Conservation (phyloP, 2,888 invertebrate species). For the Marasmarcha lunaedactyla region DNA sequence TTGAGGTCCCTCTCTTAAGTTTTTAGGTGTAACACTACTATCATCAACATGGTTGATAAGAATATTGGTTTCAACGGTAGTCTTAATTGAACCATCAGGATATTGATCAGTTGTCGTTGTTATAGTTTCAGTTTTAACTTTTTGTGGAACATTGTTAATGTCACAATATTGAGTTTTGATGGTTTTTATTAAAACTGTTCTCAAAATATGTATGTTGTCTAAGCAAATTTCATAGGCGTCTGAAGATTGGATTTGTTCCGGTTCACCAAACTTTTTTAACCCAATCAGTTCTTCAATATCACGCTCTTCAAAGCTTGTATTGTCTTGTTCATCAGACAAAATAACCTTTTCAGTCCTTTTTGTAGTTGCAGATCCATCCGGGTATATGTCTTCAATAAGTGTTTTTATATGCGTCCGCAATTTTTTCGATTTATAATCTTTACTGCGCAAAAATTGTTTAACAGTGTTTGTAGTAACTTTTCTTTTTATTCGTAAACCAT, state of each 20-base stretch:
- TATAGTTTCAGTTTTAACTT: constrained; percentile 45
- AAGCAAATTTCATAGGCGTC: constrained; percentile 29
- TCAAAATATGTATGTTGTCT: constrained; percentile 26
- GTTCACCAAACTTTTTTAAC: constrained; percentile 15
- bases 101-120: constrained; percentile 51
- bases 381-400: constrained; percentile 45
- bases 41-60: constrained; percentile 24
- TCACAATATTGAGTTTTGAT: constrained; percentile 41
- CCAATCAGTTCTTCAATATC: no score
- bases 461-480: constrained; percentile 26
- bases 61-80: constrained; percentile 48
- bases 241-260: constrained; percentile 28
- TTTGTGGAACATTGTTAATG: constrained; percentile 35
- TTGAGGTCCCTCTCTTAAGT: no score
- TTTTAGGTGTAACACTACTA: constrained; percentile 25
- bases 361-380: constrained; percentile 46
- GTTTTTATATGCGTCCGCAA: constrained; percentile 31
- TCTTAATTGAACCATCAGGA: constrained; percentile 54
- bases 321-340: constrained; percentile 26
- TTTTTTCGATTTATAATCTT: constrained; percentile 34
- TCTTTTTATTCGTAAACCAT: constrained; percentile 25
- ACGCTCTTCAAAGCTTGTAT: no score
- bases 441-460: constrained; percentile 32
- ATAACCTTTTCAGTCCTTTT: constrained; percentile 52
- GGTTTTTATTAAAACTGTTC: constrained; percentile 34